Conservation (phyloP, 1,140 invertebrate species). For the Ladona fulva region DNA sequence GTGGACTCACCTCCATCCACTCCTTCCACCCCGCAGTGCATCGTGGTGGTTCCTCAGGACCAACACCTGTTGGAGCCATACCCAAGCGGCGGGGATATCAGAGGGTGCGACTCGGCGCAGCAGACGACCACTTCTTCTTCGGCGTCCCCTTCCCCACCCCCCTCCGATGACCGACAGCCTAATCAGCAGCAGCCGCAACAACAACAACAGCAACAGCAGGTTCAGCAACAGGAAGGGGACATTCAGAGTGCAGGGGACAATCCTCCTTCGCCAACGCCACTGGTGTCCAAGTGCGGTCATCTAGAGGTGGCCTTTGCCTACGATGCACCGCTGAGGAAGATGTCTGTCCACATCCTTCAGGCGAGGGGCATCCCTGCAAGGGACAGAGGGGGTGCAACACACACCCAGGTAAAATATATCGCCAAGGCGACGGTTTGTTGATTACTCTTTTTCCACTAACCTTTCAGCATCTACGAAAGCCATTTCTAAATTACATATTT, state of each 20-base stretch:
- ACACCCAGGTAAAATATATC: slow-evolving; percentile 54
- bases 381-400: slow-evolving; percentile 62
- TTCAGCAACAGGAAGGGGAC: slow-evolving; percentile 27
- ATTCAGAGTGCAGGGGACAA: slow-evolving; percentile 27
- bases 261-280: slow-evolving; percentile 16
- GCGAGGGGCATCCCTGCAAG: slow-evolving; percentile 67
- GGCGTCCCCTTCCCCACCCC: slow-evolving; percentile 12
- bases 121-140: slow-evolving; percentile 13
- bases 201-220: neutral
- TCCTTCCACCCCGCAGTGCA: slow-evolving; percentile 17
- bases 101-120: slow-evolving; percentile 25
- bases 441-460: too few species aligned
- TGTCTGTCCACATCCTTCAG: slow-evolving; percentile 83
- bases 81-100: slow-evolving; percentile 27
- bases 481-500: too few species aligned
- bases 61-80: slow-evolving; percentile 30
- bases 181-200: neutral
- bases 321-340: slow-evolving; percentile 76
- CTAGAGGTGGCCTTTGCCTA: slow-evolving; percentile 82
- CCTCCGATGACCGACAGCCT: slow-evolving; percentile 9
- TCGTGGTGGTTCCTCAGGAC: slow-evolving; percentile 31
- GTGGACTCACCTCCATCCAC: neutral
- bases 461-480: too few species aligned
- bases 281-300: slow-evolving; percentile 52
- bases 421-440: too few species aligned